phyloP scores from a whole-genome alignment of 2,113 vertebrate genomes.

The Axis porcinus region DNA sequence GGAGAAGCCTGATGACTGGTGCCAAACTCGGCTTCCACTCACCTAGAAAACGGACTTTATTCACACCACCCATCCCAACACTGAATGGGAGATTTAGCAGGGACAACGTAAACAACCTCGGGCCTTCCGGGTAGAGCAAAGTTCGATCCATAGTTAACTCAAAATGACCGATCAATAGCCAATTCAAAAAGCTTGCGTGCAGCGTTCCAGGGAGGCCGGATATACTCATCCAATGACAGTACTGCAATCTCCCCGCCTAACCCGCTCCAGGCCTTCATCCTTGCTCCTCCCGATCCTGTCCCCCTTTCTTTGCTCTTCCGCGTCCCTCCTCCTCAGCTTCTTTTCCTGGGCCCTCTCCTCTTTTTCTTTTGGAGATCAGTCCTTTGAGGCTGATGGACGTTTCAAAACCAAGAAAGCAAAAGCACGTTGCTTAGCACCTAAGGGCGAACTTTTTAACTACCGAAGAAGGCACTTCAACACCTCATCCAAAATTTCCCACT shows the following conservation, averaged over 20 bases:
- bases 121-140: not conserved
- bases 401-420: not conserved
- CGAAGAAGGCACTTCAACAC: not conserved
- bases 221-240: rapidly evolving
- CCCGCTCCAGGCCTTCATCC: not conserved
- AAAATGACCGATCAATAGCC: not conserved
- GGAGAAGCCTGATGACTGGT: not conserved
- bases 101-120: not conserved
- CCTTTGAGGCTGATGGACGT: not conserved
- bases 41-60: not conserved
- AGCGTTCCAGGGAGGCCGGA: not conserved
- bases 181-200: not conserved
- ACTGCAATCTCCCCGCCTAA: not conserved
- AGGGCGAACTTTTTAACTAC: not conserved
- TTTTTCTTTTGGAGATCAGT: not conserved
- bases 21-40: not conserved
- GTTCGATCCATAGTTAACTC: not conserved
- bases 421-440: not conserved
- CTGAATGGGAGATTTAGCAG: not conserved
- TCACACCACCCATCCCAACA: not conserved
- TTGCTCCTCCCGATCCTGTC: not conserved
- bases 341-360: not conserved
- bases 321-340: too few relatives aligned
- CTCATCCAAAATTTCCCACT: not conserved
- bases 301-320: not conserved